phyloP scores from a whole-genome alignment of 2,797 vertebrate species.

The Pitangus sulphuratus region DNA sequence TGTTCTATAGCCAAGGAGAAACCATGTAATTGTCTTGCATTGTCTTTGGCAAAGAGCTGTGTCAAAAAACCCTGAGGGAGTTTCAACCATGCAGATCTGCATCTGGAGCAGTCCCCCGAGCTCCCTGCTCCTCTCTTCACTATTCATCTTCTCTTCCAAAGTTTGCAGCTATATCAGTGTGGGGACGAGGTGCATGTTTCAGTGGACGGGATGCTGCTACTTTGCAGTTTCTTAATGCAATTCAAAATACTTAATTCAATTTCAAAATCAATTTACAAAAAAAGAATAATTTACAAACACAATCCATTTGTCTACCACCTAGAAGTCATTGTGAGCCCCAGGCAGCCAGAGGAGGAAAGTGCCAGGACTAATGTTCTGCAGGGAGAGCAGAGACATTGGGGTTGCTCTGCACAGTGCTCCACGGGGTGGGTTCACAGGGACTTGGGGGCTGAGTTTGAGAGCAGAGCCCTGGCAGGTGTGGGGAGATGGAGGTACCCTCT shows the following conservation, averaged over 20 bases:
- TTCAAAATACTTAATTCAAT: neutral
- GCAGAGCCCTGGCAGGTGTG: neutral
- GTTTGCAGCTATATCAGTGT: fast-evolving
- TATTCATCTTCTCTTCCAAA: neutral
- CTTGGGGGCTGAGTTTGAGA: neutral
- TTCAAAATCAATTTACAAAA: neutral
- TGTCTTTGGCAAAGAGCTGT: no score
- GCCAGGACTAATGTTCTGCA: neutral
- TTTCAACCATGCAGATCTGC: neutral
- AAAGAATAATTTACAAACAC: neutral
- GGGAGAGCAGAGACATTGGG: neutral
- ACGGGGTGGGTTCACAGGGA: neutral
- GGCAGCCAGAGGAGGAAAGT: neutral
- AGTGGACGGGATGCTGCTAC: neutral
- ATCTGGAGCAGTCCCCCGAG: no score
- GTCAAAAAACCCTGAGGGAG: no score
- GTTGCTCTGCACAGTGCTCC: neutral
- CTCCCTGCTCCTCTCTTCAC: no score
- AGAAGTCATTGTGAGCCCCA: neutral
- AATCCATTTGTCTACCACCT: fast-evolving
- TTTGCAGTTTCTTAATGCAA: neutral
- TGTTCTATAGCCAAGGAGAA: neutral
- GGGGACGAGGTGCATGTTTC: neutral
- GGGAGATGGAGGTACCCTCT: fast-evolving
- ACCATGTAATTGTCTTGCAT: neutral